Conservation (phyloP, 2,113 vertebrate species). For the Neodontobutis hainanensis region DNA sequence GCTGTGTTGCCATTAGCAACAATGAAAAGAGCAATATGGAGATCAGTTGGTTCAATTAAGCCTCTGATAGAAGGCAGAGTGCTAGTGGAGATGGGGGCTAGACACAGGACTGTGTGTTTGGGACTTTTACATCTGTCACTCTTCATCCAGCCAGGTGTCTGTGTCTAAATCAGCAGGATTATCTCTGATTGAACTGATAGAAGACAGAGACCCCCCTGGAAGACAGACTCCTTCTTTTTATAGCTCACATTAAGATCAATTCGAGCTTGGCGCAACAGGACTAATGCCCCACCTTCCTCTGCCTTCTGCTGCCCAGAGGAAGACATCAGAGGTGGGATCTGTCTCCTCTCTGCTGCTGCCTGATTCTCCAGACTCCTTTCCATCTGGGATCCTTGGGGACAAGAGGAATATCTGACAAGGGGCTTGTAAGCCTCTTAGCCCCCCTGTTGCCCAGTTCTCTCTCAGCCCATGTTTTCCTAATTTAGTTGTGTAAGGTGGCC, state of each 20-base stretch:
- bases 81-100: conserved; percentile 40
- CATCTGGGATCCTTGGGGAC: conserved; percentile 92
- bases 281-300: conserved; percentile 86
- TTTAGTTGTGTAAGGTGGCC: conserved; percentile 94
- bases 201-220: conserved; percentile 61
- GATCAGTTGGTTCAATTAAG: conserved; percentile 72
- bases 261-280: conserved; percentile 82
- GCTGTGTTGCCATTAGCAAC: conserved; percentile 73
- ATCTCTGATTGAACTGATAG: conserved; percentile 76
- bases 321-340: conserved; percentile 92
- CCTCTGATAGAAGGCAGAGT: conserved; percentile 53
- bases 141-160: conserved; percentile 76
- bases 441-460: conserved; percentile 90
- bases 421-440: conserved; percentile 98
- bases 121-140: conserved; percentile 75
- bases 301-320: conserved; percentile 94
- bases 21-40: conserved; percentile 78
- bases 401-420: conserved; percentile 96
- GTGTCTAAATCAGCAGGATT: conserved; percentile 74
- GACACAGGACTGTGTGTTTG: conserved; percentile 49
- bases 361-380: conserved; percentile 93
- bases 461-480: conserved; percentile 96
- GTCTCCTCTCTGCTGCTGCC: conserved; percentile 77
- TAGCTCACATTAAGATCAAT: conserved; percentile 85
- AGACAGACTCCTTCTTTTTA: conserved; percentile 59